Base-by-base conservation (phyloP, 2,797 vertebrate species). In the Characodon lateralis region DNA sequence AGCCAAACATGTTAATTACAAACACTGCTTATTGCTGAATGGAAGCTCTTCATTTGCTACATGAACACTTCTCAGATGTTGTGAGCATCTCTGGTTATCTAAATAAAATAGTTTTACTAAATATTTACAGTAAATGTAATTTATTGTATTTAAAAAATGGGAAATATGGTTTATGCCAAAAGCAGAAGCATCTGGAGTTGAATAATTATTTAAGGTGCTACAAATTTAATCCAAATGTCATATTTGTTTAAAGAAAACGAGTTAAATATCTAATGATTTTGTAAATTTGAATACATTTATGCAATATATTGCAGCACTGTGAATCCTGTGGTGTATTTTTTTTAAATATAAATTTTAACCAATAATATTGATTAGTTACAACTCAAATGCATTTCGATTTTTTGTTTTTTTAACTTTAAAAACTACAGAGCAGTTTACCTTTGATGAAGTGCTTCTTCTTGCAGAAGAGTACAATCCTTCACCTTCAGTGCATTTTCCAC, bases 381-480 rank as follows among this genome's bases (percentile, higher is more conserved):
- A 66, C 20, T 41, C 16, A 53, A 66, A 66, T 43, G 65, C 14
- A 14, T 3, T 53, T 39, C 2, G 0, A 41, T 65, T 35, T 61
- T 46, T 46, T 0, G 35, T 35, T 35, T 14, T 51, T 6, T 53
- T 4, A 69, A 9, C 20, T 39, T 22, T 24, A 8, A 56, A 56
- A 56, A 24, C 46, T 16, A 58, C 39, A 73, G 65, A 75, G 46
- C 6, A 70, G 2, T 6, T 74, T 50, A 91, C 91, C 88, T 88
- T 31, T 87, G 83, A 1, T 89, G 50, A 61, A 81, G 51, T 0
- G 18, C 56, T 72, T 89, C 86, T 9, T 89, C 77, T 71, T 81
- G 78, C 26, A 85, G 65, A 69, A 72, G 22, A 76, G 28, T 10
- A 20, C 72, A 41, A 48, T 87, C 81, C 2, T 68, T 68, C 31